Percentiles rank a stretch among this genome's conserved stretches.
These are phyloP conservation scores for Latrodectus hesperus DNA, from an alignment of 2,888 invertebrate genomes.

Conservation along the genomic window DNA sequence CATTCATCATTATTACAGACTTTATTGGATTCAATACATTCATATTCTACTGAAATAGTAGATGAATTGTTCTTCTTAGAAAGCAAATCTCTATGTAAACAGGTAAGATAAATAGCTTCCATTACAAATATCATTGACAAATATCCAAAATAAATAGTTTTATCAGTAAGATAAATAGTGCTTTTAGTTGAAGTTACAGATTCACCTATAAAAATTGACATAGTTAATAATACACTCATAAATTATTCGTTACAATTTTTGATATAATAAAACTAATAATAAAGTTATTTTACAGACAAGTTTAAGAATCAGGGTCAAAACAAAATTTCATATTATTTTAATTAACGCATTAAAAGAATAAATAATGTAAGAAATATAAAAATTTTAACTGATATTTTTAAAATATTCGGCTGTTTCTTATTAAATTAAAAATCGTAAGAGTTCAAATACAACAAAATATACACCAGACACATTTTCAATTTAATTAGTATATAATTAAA, in stretches of 20 bases:
- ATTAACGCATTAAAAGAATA: neutral
- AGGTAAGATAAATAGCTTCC: conserved; percentile 54
- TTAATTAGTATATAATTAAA: too few species aligned
- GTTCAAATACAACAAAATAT: too few species aligned
- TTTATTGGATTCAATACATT: neutral
- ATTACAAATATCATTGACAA: conserved; percentile 40
- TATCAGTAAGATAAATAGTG: conserved; percentile 36
- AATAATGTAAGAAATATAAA: neutral
- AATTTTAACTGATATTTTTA: too few species aligned
- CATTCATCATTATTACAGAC: conserved; percentile 1
- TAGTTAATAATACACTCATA: neutral
- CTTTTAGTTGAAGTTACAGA: neutral
- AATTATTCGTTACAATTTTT: neutral
- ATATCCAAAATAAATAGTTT: conserved; percentile 60
- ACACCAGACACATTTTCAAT: too few species aligned
- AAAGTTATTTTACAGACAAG: too few species aligned
- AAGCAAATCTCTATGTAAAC: conserved; percentile 42
- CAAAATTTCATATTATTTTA: neutral
- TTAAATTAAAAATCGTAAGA: too few species aligned
- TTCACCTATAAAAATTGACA: neutral
- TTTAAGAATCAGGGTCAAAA: neutral
- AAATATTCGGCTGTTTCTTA: too few species aligned
- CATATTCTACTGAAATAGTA: neutral
- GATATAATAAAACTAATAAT: neutral
- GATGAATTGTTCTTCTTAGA: conserved; percentile 17